phyloP scores from a whole-genome alignment of 1,140 invertebrate genomes.

The Mamestra configurata region DNA sequence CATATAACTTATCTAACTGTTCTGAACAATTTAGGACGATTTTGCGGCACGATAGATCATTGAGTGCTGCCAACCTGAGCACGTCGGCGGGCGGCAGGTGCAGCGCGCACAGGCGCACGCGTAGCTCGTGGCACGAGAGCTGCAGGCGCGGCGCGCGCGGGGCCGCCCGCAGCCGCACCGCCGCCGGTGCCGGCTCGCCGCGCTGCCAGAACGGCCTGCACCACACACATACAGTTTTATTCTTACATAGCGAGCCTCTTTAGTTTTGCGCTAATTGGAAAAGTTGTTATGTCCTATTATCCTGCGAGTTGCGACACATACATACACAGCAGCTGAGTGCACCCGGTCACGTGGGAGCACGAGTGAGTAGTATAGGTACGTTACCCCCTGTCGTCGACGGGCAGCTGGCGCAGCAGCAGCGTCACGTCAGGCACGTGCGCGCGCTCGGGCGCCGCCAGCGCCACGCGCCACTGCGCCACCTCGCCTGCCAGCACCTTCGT shows the following conservation, averaged over 20 bases:
- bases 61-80: conserved; percentile 48
- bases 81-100: conserved; percentile 60
- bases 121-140: conserved; percentile 51
- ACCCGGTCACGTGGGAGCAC: no score
- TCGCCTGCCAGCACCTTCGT: conserved; percentile 44
- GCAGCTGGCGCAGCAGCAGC: conserved; percentile 60
- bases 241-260: no score
- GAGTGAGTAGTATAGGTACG: no score
- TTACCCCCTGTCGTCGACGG: conserved; percentile 55
- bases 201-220: conserved; percentile 62
- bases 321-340: no score
- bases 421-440: conserved; percentile 46
- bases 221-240: conserved; percentile 6
- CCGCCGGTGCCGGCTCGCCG: conserved; percentile 53
- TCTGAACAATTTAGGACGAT: no score
- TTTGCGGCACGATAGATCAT: no score
- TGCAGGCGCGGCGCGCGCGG: conserved; percentile 52
- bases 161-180: conserved; percentile 49
- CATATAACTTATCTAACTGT: no score
- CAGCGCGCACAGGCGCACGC: conserved; percentile 62
- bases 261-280: no score
- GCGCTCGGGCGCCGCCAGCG: conserved; percentile 23
- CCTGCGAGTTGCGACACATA: no score
- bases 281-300: no score
- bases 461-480: conserved; percentile 47